Conservation (phyloP, 92 coral and sea anemone species). For the Metridium senile region DNA sequence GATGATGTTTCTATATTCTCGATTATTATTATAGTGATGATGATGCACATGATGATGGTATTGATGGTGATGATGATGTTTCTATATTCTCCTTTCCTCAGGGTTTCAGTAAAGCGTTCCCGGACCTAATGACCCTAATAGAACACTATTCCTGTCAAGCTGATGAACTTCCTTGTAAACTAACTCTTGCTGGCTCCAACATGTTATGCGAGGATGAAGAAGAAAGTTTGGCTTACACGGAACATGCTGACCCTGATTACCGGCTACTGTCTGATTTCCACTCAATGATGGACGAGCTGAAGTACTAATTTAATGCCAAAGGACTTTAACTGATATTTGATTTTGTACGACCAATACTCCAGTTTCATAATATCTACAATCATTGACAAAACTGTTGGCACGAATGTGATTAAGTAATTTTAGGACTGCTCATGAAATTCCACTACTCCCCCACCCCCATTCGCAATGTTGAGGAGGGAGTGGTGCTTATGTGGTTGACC, state of each 20-base stretch:
- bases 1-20: neutral
- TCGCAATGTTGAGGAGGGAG: no score
- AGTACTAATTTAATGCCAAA: conserved; percentile 12
- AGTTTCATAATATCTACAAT: no score
- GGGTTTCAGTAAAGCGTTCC: conserved; percentile 78
- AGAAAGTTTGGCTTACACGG: conserved; percentile 49
- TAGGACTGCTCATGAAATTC: no score
- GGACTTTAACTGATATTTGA: no score
- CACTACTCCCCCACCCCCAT: no score
- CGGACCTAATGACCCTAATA: conserved; percentile 74
- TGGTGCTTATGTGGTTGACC: no score
- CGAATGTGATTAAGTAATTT: no score
- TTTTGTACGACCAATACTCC: no score
- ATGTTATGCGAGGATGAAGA: conserved; percentile 68
- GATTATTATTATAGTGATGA: neutral
- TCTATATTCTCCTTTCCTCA: no score
- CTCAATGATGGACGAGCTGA: conserved; percentile 79
- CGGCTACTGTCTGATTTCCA: conserved; percentile 73
- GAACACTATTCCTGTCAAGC: conserved; percentile 71
- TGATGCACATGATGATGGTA: neutral
- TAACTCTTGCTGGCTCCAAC: conserved; percentile 87
- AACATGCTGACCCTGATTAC: conserved; percentile 73
- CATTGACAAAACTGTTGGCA: no score
- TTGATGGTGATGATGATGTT: neutral
- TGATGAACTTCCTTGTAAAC: conserved; percentile 85